Evolutionary conservation across 2,797 vertebrate genomes (phyloP).

Genomic region (Luscinia megarhynchos): DNA sequence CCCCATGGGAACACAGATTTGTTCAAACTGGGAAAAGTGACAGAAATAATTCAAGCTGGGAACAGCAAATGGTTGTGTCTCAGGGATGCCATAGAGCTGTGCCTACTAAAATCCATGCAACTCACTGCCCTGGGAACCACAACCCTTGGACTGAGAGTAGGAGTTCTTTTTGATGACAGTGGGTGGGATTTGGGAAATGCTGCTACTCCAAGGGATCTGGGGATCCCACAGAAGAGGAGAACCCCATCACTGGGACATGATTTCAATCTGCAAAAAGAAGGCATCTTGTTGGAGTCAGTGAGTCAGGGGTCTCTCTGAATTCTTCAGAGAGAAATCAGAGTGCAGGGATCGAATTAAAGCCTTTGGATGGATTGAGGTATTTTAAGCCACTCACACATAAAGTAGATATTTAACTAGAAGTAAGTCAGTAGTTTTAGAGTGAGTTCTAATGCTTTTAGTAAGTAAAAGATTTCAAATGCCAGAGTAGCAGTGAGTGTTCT

Average conservation of each 20-base stretch:
- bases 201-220: neutral
- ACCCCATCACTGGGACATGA: fast-evolving
- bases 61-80: neutral
- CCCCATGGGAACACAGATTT: neutral
- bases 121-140: neutral
- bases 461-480: no score
- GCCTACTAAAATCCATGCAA: neutral
- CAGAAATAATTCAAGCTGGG: neutral
- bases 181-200: neutral
- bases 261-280: fast-evolving
- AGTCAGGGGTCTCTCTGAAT: no score
- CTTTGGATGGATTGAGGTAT: no score
- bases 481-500: no score
- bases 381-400: no score
- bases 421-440: no score
- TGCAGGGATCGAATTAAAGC: no score
- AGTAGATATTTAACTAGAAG: no score
- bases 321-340: no score
- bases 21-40: neutral
- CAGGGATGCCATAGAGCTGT: fast-evolving
- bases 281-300: no score
- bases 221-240: neutral
- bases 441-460: no score
- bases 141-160: neutral
- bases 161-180: neutral